Base-by-base conservation (phyloP, 2,113 vertebrate genomes). In the Bubo scandiacus region DNA sequence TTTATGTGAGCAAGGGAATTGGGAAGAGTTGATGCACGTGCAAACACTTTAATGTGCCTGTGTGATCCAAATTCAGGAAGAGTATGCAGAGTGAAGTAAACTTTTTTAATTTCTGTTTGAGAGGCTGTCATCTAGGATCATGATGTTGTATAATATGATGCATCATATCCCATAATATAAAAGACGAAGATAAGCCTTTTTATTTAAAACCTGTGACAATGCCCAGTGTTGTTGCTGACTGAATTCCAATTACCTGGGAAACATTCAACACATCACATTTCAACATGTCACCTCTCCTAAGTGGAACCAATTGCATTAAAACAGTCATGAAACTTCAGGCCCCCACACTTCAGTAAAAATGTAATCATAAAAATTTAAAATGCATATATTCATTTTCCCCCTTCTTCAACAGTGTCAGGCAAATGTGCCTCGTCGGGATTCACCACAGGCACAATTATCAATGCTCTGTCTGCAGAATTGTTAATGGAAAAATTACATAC, bases 241-340 rank as follows among this genome's bases (percentile, higher is more conserved):
- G 95, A 96, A 97, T 97, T 97, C 63, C 97, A 98, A 91, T 98
- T 97, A 98, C 90, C 85, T 54, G 45, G 66, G 81, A 97, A 97
- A 81, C 78, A 74, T 96, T 95, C 92, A 94, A 82, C 84, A 84
- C 81, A 93, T 94, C 67, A 62, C 91, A 96, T 97, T 98, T 97
- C 84, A 95, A 92, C 84, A 67, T 96, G 97, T 91, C 95, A 91
- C 96, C 86, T 96, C 61, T 88, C 94, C 93, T 97, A 96, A 97
- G 94, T 97, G 96, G 91, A 98, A 97, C 94, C 88, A 96, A 97
- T 97, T 98, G 94, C 96, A 97, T 97, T 97, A 97, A 97, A 97
- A 88, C 63, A 88, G 72, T 95, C 62, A 55, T 84, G 94, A 97
- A 98, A 93, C 82, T 88, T 92, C 66, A 95, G 94, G 40, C 63